Evolutionary conservation across 2,797 vertebrate species (phyloP).

Genomic region (Netta rufina): DNA sequence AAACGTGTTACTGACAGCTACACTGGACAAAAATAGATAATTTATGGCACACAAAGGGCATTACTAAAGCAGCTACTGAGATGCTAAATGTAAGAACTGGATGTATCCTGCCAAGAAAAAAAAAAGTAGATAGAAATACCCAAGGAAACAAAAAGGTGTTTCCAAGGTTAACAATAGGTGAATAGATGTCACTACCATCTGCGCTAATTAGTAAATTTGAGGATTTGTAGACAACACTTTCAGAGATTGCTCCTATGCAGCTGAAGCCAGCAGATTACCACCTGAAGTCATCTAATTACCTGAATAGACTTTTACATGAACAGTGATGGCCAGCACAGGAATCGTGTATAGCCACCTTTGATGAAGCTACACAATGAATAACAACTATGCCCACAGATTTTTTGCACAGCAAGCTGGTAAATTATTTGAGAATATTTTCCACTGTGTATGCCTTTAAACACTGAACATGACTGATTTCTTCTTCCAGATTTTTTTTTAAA

Average conservation of each 20-base stretch:
- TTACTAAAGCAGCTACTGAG: slow-evolving; percentile 15
- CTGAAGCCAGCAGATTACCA: background rate
- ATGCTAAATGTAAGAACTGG: slow-evolving; percentile 19
- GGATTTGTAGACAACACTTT: background rate
- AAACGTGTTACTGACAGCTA: background rate
- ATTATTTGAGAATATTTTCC: background rate
- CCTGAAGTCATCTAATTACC: background rate
- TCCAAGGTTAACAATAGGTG: background rate
- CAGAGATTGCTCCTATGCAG: background rate
- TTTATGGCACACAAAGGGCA: background rate
- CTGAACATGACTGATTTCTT: background rate
- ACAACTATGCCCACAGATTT: background rate
- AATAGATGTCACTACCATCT: background rate
- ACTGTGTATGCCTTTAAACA: background rate
- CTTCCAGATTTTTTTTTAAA: background rate
- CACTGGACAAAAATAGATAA: background rate
- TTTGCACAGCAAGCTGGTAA: background rate
- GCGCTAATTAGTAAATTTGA: background rate
- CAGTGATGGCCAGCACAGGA: background rate
- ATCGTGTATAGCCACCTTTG: background rate
- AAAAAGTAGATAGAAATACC: slow-evolving; percentile 9
- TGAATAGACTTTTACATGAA: background rate
- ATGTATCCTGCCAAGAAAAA: background rate
- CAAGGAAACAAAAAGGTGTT: background rate
- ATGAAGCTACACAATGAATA: background rate